Percentiles rank a stretch among this genome's conserved stretches.
Conservation (phyloP, 2,888 invertebrate species). For the Mythimna vitellina region DNA sequence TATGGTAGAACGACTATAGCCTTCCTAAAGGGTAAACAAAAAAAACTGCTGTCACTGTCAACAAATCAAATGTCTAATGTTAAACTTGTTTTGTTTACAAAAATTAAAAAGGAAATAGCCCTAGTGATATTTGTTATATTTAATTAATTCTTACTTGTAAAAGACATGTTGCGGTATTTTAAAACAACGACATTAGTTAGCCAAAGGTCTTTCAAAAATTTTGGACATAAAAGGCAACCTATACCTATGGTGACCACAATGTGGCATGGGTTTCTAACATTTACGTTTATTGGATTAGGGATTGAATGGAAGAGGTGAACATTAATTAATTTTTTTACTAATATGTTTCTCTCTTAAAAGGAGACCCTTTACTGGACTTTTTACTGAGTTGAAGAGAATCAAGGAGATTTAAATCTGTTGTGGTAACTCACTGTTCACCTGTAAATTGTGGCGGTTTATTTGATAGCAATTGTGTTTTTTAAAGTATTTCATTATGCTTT, state of each 20-base stretch:
- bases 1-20: too few relatives aligned
- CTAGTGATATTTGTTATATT: not conserved
- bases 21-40: too few relatives aligned
- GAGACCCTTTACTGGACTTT: not conserved
- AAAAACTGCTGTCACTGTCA: too few relatives aligned
- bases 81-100: slow-evolving; percentile 9
- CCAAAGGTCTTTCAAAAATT: slow-evolving; percentile 81
- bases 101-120: not conserved
- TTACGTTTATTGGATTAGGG: slow-evolving; percentile 80
- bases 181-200: slow-evolving; percentile 42
- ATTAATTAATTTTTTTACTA: slow-evolving; percentile 29
- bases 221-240: slow-evolving; percentile 84
- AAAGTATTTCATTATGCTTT: not conserved
- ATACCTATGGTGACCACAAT: slow-evolving; percentile 76
- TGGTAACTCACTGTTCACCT: not conserved
- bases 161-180: slow-evolving; percentile 47
- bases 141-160: not conserved
- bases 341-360: not conserved
- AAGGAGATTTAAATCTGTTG: too few relatives aligned
- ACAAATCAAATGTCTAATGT: not conserved
- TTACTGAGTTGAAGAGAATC: too few relatives aligned
- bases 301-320: slow-evolving; percentile 82
- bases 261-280: slow-evolving; percentile 86
- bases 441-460: not conserved
- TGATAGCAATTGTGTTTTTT: not conserved